Evolutionary conservation across 1,140 invertebrate genomes (phyloP).

Genomic region (Telenomus remus): DNA sequence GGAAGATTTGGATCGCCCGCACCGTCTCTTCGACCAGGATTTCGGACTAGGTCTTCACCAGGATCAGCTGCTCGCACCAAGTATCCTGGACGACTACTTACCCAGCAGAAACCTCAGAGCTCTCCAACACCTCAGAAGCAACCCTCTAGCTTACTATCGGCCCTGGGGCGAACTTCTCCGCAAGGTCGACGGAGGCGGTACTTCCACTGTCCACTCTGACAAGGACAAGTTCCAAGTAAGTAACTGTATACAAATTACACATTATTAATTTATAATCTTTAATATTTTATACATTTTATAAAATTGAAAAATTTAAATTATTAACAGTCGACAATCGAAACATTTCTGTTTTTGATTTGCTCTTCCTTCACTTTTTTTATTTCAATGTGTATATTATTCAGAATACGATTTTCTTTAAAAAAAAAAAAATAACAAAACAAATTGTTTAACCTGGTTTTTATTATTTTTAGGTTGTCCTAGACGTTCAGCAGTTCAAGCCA

Average conservation of each 20-base stretch:
- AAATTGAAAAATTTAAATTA: too few species aligned
- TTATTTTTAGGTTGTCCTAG: background rate
- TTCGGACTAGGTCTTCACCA: background rate
- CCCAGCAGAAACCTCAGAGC: background rate
- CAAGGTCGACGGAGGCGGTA: background rate
- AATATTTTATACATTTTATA: too few species aligned
- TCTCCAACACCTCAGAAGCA: too few species aligned
- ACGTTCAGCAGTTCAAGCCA: conserved; percentile 1
- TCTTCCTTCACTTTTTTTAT: too few species aligned
- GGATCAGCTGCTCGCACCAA: background rate
- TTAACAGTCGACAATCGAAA: too few species aligned
- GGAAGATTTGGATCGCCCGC: background rate
- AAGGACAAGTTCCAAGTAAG: background rate
- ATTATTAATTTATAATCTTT: too few species aligned
- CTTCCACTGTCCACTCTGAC: background rate
- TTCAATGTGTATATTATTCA: too few species aligned
- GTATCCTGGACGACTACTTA: background rate
- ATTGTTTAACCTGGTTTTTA: too few species aligned
- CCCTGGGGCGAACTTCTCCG: background rate
- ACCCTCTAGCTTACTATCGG: background rate
- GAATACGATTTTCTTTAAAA: too few species aligned
- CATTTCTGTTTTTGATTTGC: too few species aligned
- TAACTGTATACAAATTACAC: too few species aligned
- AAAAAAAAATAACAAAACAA: too few species aligned
- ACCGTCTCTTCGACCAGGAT: background rate